A percentile compares a stretch with the other conserved stretches of the same genome.
phyloP scores from a whole-genome alignment of 2,113 vertebrate species.

The Ceyx cyanopectus region DNA sequence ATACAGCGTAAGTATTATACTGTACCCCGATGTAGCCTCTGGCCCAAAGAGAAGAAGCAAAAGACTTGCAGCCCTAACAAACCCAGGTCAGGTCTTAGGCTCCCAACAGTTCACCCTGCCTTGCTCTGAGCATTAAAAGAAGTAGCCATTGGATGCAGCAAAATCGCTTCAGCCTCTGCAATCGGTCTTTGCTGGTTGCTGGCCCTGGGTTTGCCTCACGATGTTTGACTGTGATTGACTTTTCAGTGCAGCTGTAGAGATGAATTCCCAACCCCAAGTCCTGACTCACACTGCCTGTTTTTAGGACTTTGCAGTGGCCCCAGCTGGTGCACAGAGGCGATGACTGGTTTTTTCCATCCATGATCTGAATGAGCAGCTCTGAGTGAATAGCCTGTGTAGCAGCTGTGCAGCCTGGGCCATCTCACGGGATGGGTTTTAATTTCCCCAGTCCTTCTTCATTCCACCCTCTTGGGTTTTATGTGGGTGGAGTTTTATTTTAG shows the following conservation, averaged over 20 bases:
- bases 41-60: neutral
- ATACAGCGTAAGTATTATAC: neutral
- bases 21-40: neutral
- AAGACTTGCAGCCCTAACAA: neutral
- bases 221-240: neutral
- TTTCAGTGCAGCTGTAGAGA: neutral
- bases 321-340: neutral
- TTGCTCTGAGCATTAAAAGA: neutral
- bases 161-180: neutral
- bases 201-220: neutral
- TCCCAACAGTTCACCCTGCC: neutral
- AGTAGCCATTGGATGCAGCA: rapidly evolving
- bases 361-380: neutral
- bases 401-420: conserved; percentile 35
- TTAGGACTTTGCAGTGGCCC: neutral
- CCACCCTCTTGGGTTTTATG: conserved; percentile 7
- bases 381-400: conserved; percentile 32
- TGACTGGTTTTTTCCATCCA: conserved; percentile 35
- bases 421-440: conserved; percentile 34
- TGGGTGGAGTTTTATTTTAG: conserved; percentile 35
- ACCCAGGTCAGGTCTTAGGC: neutral
- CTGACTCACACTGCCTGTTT: neutral
- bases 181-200: neutral
- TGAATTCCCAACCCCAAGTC: neutral
- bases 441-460: conserved; percentile 44